phyloP scores from a whole-genome alignment of 2,888 invertebrate genomes.

The Microplitis manilae region DNA sequence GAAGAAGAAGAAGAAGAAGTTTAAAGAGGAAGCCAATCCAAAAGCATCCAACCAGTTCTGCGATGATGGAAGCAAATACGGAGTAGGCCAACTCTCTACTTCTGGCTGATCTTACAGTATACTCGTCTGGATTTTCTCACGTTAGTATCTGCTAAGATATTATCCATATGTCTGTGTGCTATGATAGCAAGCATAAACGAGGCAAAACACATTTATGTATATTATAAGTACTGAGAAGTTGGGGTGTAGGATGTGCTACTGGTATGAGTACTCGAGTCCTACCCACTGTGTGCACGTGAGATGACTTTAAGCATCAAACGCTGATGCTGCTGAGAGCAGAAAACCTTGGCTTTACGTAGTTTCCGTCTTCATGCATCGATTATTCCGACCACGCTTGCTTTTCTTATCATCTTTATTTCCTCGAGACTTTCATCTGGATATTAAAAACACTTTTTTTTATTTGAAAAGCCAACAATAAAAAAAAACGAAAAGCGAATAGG shows the following conservation, averaged over 20 bases:
- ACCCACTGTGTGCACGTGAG: not conserved
- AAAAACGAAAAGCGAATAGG: not conserved
- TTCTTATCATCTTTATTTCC: slow-evolving; percentile 11
- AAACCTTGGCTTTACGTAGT: not conserved
- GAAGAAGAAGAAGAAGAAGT: not conserved
- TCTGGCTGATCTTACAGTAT: not conserved
- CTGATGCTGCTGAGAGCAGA: not conserved
- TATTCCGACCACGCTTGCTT: slow-evolving; percentile 34
- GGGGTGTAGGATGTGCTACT: not conserved
- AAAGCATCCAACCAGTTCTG: not conserved
- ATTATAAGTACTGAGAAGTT: not conserved
- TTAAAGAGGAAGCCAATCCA: not conserved
- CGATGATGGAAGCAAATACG: not conserved
- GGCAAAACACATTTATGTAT: slow-evolving; percentile 1
- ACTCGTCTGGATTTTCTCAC: not conserved
- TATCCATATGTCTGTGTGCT: not conserved
- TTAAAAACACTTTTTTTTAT: not conserved
- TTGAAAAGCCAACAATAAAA: not conserved
- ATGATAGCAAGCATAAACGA: not conserved
- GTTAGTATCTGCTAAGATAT: not conserved
- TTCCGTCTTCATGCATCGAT: slow-evolving; percentile 17
- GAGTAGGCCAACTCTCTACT: not conserved
- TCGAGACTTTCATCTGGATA: not conserved
- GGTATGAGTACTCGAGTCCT: not conserved
- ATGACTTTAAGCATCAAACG: not conserved